Base-by-base conservation (phyloP, 2,888 invertebrate species). In the Chrysotoxum bicinctum region DNA sequence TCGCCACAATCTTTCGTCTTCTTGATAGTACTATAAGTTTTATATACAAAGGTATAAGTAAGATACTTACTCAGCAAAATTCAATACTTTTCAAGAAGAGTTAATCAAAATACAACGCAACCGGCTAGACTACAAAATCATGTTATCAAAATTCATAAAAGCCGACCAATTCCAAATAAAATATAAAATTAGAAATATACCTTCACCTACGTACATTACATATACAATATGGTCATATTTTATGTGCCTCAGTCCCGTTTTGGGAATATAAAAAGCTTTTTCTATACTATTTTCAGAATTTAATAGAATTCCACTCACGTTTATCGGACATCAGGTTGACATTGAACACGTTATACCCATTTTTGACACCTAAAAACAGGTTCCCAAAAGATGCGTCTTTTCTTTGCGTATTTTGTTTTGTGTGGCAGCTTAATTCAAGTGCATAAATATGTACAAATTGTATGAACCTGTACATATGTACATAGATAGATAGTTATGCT, bases 291-390 rank as follows among this genome's bases (percentile, higher is more conserved):
- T 74, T 70, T 58, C 12, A 66, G 66, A 52, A 26, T 62, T n/a
- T n/a, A n/a, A 78, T 23, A 30, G 32, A 64, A 78, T 74, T 68
- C 83, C 73, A 54, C 64, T 77, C 83, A 83, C 83, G 62, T 83
- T 35, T 43, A 19, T 73, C n/a, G 73, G 73, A 74, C 69, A 69
- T 62, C 78, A 69, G 69, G 83, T 78, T 83, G 83, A 83, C 83
- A 83, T 83, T 83, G 83, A 83, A 78, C 83, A 74, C 78, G 78
- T 74, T 69, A 45, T 69, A 58, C 50, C 62, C 37, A 73, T 78
- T 78, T 69, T 83, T 78, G 78, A 78, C 83, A 83, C 83, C 78
- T 78, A 32, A 56, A 64, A 78, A 83, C 83, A 50, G 62, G 78
- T 78, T 74, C 64, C 54, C 40, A 35, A 69, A 72, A 76, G 72